Evolutionary conservation across 2,113 vertebrate species (phyloP), one percentile per base, ranked within the genome.

Genomic region (Alligator sinensis): DNA sequence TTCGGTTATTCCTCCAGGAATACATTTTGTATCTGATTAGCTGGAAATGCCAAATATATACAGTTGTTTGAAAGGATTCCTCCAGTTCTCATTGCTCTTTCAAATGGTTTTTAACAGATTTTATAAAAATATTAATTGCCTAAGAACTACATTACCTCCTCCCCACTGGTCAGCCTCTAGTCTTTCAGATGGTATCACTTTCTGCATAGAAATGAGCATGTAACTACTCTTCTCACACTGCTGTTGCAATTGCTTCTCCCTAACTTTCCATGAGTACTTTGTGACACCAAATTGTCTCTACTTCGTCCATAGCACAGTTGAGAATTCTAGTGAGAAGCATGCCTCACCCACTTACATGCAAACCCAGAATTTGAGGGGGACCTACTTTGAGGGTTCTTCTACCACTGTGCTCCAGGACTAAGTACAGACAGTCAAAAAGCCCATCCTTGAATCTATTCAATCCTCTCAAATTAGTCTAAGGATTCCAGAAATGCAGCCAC

Each of bases 1-100:
- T 93, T 95, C 86, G 90, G 2, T 94, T 94, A 95, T 90, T 90
- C 80, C n/a, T 91, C 90, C 28, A 96, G 91, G 83, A 88, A 90
- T 94, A 92, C 81, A 79, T 92, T 95, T 68, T 87, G 22, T 79
- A 54, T 88, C 77, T 93, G 64, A 89, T 93, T 92, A 86, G 84
- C 87, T 85, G 54, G 84, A 90, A 92, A 77, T 54, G 17, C 9
- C 89, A 95, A 76, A 63, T 21, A 88, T 57, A n/a, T 13, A 80
- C 28, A 30, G 27, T 22, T 6, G 86, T 96, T 93, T 92, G 93
- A 21, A 85, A 92, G 30, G 24, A 90, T 77, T 27, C 74, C 79
- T 90, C 88, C 55, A 91, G 47, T 30, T 88, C 47, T 88, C 14
- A 58, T 89, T 79, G 82, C 30, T 77, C 77, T 75, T 76, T 80